Evolutionary conservation across 2,113 vertebrate species (phyloP).

Genomic region (Odontophorus gujanensis): DNA sequence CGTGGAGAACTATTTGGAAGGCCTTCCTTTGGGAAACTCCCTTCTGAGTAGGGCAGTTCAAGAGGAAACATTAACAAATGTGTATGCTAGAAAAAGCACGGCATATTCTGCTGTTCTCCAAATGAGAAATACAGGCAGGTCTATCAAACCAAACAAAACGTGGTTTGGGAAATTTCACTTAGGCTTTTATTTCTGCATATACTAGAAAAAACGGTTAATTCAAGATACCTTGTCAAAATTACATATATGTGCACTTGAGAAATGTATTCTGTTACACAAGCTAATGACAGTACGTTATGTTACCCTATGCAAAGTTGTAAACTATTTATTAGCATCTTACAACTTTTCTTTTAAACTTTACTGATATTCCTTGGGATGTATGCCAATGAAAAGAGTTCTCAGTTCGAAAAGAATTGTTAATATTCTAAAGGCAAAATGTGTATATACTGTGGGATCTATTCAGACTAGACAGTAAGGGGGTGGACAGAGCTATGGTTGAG

Average conservation of each 20-base stretch:
- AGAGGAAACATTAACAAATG: background rate
- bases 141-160: background rate
- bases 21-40: constrained; percentile 37
- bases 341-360: background rate
- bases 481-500: background rate
- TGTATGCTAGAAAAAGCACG: background rate
- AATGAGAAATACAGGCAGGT: background rate
- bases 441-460: background rate
- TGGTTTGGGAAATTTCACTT: background rate
- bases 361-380: background rate
- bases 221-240: background rate
- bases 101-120: background rate
- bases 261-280: background rate
- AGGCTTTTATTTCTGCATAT: background rate
- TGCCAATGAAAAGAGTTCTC: background rate
- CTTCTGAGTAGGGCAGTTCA: background rate
- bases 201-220: background rate
- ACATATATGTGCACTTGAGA: background rate
- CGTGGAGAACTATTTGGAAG: background rate
- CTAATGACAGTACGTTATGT: background rate
- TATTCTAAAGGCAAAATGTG: background rate
- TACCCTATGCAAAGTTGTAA: background rate
- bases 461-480: background rate
- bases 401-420: background rate
- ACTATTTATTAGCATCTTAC: background rate